Conservation (phyloP, 1,140 invertebrate genomes). For the Papilio dardanus region DNA sequence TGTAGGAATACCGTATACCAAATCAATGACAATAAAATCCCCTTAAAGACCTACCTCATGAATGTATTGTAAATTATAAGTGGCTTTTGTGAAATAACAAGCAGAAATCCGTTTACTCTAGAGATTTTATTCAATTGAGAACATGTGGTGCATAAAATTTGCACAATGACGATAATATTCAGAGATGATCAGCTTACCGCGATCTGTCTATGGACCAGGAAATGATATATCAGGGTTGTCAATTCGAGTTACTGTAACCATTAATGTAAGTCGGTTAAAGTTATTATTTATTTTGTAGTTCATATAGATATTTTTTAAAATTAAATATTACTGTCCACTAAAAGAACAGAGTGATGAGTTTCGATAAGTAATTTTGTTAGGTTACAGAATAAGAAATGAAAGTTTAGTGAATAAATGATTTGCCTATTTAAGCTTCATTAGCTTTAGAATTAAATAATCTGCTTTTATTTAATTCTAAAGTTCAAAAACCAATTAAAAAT, state of each 20-base stretch:
- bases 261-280: neutral
- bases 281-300: too few species aligned
- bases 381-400: too few species aligned
- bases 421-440: too few species aligned
- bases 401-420: too few species aligned
- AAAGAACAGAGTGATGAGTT: neutral
- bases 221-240: slow-evolving; percentile 17
- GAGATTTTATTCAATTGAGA: slow-evolving; percentile 45
- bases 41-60: neutral
- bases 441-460: too few species aligned
- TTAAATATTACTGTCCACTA: too few species aligned
- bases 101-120: slow-evolving; percentile 23
- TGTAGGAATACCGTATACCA: neutral
- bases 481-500: too few species aligned
- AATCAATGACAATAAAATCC: neutral
- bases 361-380: too few species aligned
- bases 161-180: slow-evolving; percentile 47
- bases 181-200: slow-evolving; percentile 42
- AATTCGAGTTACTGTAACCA: neutral
- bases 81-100: slow-evolving; percentile 9
- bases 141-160: slow-evolving; percentile 44
- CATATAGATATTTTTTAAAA: too few species aligned
- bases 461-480: too few species aligned
- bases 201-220: neutral
- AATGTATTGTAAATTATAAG: slow-evolving; percentile 17